Evolutionary conservation across 2,797 vertebrate species (phyloP), one percentile per base, ranked within the genome.

Genomic region (Diglossa cyanea): DNA sequence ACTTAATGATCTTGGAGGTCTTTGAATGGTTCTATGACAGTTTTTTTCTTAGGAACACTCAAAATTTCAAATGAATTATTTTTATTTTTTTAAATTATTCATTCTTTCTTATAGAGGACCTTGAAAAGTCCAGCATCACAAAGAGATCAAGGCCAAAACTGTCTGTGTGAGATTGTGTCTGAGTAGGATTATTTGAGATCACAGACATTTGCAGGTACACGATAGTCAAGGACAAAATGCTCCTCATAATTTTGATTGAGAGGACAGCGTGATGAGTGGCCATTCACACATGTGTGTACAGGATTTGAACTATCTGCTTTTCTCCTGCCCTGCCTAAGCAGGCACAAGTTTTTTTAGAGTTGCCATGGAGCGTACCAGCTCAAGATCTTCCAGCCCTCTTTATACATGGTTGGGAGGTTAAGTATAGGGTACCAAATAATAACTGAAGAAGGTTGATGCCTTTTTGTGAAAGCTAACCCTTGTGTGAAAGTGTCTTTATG

Each of bases 231-330:
- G 35, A 65, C 7, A 57, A 93, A 72, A 54, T 1, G 48, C 3
- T 25, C 13, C 16, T 65, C 2, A 25, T 18, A 30, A 57, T 65
- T 85, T 60, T 45, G 3, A 0, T 35, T 48, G 54, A 80, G 37
- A n/a, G 25, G 13, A 28, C 3, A 10, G 8, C 3, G 21, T 31
- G n/a, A 19, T 57, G 3, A 16, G 35, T 71, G 44, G 3, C 11
- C 19, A 17, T 74, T 74, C n/a, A 21, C 13, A 11, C 19, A 15
- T 1, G 0, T 3, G 3, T n/a, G 4, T 26, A 26, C 5, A 44
- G 15, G 17, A 51, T 8, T 62, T 70, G 3, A 6, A 30, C 47
- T 67, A 5, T 7, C 2, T 6, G 1, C 9, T 73, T 61, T 26
- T 6, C 21, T 70, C 9, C n/a, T 70, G 14, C 11, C 20, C 28